Conservation (phyloP, 2,888 invertebrate genomes). For the Therioaphis trifolii region DNA sequence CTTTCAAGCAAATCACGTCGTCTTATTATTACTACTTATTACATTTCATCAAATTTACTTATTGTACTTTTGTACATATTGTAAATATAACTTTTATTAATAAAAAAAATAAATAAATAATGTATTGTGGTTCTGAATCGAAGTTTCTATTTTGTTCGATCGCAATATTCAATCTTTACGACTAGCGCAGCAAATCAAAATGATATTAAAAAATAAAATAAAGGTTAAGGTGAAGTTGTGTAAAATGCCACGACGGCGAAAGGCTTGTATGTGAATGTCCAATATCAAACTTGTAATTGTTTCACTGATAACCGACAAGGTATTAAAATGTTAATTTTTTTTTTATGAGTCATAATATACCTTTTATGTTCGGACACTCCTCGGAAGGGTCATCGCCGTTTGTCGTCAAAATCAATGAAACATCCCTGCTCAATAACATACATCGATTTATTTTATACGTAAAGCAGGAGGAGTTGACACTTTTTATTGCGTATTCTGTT, state of each 20-base stretch:
- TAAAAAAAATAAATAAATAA: too few relatives aligned
- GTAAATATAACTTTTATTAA: too few relatives aligned
- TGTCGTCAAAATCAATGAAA: conserved; percentile 7
- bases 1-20: too few relatives aligned
- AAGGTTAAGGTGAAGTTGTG: neutral
- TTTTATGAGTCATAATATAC: conserved; percentile 38
- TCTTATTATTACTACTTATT: too few relatives aligned
- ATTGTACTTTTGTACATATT: too few relatives aligned
- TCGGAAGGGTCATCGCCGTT: neutral
- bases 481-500: neutral
- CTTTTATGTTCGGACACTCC: neutral
- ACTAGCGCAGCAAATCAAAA: conserved; percentile 5
- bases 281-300: conserved; percentile 21
- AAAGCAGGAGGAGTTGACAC: neutral
- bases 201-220: too few relatives aligned
- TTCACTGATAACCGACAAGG: neutral
- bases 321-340: conserved; percentile 21
- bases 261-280: neutral
- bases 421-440: neutral
- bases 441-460: neutral
- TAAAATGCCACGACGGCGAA: neutral
- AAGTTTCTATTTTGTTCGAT: too few relatives aligned
- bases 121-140: too few relatives aligned
- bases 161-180: too few relatives aligned
- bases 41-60: too few relatives aligned